Evolutionary conservation across 2,888 invertebrate genomes (phyloP), one percentile per base, ranked within the genome.

Genomic region (Charanyca ferruginea): DNA sequence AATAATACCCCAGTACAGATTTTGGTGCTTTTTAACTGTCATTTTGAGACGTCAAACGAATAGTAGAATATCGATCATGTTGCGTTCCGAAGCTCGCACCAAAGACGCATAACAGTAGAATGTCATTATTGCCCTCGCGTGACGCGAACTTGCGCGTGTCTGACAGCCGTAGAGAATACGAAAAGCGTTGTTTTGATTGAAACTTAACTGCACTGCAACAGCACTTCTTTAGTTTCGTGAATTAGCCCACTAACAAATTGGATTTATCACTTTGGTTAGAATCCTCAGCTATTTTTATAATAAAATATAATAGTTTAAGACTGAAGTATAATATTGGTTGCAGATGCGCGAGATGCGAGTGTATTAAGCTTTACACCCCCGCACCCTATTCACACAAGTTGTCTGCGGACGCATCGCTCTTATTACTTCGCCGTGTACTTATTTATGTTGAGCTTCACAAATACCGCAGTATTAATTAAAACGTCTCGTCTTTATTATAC

Each of bases 391-490:
- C n/a, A 41, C 9, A 62, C 13, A 54, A 49, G 45, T 47, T 35
- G 20, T 47, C 49, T 47, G 45, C 38, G 22, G 57, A 54, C 32
- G 51, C 44, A 59, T 52, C 41, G 42, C 55, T 52, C 52, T 41
- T 52, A 73, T 60, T 70, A 28, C 18, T 70, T 32, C 28, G 48
- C n/a, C 35, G 55, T 42, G 18, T 38, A 38, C 16, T 42, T 57
- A 70, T 57, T 59, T 74, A 58, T 42, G 55, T 49, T 67, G 23
- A 28, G 61, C 45, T 62, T 52, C 22, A 20, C 63, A 69, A 64
- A 75, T 55, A 60, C 55, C 47, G 52, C 59, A 64, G 47, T 13
- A 55, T 52, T 64, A 59, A 73, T 63, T 71, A 62, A 66, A 69
- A 41, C 32, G 22, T 45, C 38, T 51, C 54, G n/a, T 16, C 25